A percentile compares a stretch with the other conserved stretches of the same genome.
phyloP scores from a whole-genome alignment of 64 coral and sea anemone species.

The Montipora sp. region DNA sequence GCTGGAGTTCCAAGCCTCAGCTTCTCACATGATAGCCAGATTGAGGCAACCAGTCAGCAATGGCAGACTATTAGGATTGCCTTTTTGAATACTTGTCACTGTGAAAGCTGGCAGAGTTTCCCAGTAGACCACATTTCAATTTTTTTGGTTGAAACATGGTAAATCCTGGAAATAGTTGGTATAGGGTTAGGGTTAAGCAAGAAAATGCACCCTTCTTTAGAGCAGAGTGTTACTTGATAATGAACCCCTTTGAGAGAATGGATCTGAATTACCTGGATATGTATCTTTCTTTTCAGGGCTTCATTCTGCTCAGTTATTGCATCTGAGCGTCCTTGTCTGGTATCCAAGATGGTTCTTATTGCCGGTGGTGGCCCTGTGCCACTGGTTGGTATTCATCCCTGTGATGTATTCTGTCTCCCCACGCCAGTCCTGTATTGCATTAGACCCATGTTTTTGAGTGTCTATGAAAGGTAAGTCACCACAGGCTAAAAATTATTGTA shows the following conservation, averaged over 20 bases:
- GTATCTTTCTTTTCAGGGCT: conserved; percentile 55
- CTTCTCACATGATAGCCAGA: too few species aligned
- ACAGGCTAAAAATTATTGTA: too few species aligned
- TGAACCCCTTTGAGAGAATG: not conserved
- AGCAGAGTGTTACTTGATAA: not conserved
- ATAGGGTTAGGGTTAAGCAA: too few species aligned
- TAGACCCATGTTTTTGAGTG: conserved; percentile 81
- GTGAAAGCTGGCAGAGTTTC: too few species aligned
- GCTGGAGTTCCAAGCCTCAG: too few species aligned
- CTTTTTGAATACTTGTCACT: too few species aligned
- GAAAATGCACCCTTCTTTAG: too few species aligned
- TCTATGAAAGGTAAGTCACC: conserved; percentile 77
- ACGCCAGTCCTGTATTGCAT: conserved; percentile 75
- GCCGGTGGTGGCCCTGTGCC: conserved; percentile 93
- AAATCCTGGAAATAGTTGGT: too few species aligned
- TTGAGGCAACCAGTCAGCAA: too few species aligned
- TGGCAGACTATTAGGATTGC: too few species aligned
- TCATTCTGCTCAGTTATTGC: conserved; percentile 95
- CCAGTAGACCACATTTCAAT: too few species aligned
- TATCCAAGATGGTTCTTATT: conserved; percentile 95
- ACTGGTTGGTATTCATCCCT: conserved; percentile 70
- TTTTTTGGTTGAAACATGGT: not conserved
- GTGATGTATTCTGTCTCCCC: conserved; percentile 90
- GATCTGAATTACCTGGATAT: not conserved
- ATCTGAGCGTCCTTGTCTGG: conserved; percentile 71